phyloP scores from a whole-genome alignment of 2,888 invertebrate species.

The Oscheius onirici region DNA sequence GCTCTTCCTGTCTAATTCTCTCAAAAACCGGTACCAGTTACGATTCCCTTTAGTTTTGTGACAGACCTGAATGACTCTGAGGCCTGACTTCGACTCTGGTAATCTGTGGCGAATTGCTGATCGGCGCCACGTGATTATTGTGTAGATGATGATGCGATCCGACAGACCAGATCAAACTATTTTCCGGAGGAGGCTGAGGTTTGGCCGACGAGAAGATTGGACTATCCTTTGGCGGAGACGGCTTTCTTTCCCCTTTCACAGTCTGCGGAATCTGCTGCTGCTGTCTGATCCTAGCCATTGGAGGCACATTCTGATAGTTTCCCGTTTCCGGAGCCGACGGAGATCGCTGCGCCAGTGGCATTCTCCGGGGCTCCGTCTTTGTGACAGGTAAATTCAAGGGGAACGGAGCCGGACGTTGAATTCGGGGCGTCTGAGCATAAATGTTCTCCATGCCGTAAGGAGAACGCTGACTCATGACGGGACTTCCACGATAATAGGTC shows the following conservation, averaged over 20 bases:
- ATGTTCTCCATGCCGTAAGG: constrained; percentile 34
- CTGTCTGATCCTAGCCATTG: constrained; percentile 9
- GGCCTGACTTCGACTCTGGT: constrained; percentile 17
- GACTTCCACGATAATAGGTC: constrained; percentile 42
- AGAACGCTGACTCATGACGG: background rate
- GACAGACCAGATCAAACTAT: constrained; percentile 23
- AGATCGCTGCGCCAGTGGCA: background rate
- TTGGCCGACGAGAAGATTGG: constrained; percentile 25
- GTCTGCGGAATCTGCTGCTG: no score
- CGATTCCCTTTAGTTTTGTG: background rate
- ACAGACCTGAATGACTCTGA: background rate
- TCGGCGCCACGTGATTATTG: constrained; percentile 14
- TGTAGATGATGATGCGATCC: constrained; percentile 8
- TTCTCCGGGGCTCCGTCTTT: background rate
- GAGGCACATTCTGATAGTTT: constrained; percentile 29
- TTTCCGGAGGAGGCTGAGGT: background rate
- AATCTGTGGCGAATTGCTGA: constrained; percentile 24
- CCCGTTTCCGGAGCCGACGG: constrained; percentile 6
- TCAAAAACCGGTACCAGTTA: background rate
- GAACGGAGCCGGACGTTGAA: constrained; percentile 32
- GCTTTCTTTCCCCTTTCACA: background rate
- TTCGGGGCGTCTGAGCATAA: constrained; percentile 21
- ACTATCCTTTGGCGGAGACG: constrained; percentile 26
- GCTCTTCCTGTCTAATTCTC: no score
- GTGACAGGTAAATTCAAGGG: constrained; percentile 26